These are phyloP conservation scores for Cistogaster globosa DNA, from an alignment of 2,888 invertebrate genomes.

Conservation along the genomic window DNA sequence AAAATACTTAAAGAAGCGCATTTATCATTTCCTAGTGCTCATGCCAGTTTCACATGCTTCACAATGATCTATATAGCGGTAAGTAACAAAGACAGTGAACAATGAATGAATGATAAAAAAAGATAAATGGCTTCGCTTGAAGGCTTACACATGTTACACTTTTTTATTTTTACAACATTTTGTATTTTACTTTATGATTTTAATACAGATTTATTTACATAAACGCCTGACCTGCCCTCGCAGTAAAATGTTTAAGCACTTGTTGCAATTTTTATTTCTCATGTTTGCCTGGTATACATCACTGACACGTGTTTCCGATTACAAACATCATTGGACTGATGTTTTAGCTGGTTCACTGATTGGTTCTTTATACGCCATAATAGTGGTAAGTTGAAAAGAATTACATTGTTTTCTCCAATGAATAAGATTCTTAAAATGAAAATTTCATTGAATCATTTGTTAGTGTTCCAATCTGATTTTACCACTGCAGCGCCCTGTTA, in stretches of 20 bases:
- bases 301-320: constrained; percentile 95
- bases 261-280: constrained; percentile 91
- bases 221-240: constrained; percentile 91
- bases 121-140: constrained; percentile 18
- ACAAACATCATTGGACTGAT: constrained; percentile 99
- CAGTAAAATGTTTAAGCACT: constrained; percentile 91
- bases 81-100: constrained; percentile 82
- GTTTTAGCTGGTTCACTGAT: constrained; percentile 92
- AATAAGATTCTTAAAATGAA: no score
- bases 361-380: constrained; percentile 87
- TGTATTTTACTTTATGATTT: constrained; percentile 17
- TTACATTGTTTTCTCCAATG: no score
- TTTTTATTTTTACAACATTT: constrained; percentile 19
- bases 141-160: neutral
- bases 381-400: constrained; percentile 84
- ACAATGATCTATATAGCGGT: constrained; percentile 93
- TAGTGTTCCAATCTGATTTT: no score
- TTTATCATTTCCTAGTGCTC: constrained; percentile 95
- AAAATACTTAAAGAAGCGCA: constrained; percentile 88
- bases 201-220: constrained; percentile 92
- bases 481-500: no score
- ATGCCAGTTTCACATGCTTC: constrained; percentile 94
- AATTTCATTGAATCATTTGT: no score
- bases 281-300: constrained; percentile 93
- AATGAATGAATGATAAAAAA: neutral